Base-by-base conservation (phyloP, 2,113 vertebrate genomes). In the Strix uralensis region DNA sequence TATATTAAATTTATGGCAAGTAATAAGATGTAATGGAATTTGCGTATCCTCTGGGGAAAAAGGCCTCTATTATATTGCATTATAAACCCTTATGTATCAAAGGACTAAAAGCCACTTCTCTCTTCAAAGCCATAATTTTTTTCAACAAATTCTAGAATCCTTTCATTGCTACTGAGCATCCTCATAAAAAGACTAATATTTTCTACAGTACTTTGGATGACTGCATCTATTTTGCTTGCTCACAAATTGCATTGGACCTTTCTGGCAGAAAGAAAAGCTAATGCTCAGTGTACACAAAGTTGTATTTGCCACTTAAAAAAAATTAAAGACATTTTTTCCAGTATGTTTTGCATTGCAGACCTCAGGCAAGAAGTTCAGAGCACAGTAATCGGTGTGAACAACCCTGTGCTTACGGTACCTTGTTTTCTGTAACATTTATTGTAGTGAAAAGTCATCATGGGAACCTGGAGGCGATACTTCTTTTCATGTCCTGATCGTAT, bases 11-110 rank as follows among this genome's bases (percentile, higher is more conserved):
- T 96, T 94, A 94, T 92, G 81, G 66, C 62, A 92, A 85, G 90
- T 97, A 98, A 97, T 96, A 93, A 78, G 73, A 92, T 75, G 29
- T 86, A 97, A 97, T 96, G 89, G 93, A 97, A 96, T 96, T 82
- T 62, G 95, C 20, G 29, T 54, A 77, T 96, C 42, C 96, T 97
- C 85, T 34, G 34, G 51, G 61, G 79, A 2, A 82, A 95, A 96
- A 75, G 47, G 61, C 73, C 73, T 87, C 80, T 90, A 88, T 94
- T 97, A 92, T 29, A 95, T 7, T 90, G 62, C 79, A 92, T 88
- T 96, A 89, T 88, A 91, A 96, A 70, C 57, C 55, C 44, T 86
- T 95, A 95, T 72, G 36, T 90, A 96, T 91, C 89, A 97, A 94
- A 97, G 74, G 85, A 80, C 84, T 95, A 86, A 98, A 98, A 96